Evolutionary conservation across 2,113 vertebrate species (phyloP).

Genomic region (Rhegmatorhina hoffmannsi): DNA sequence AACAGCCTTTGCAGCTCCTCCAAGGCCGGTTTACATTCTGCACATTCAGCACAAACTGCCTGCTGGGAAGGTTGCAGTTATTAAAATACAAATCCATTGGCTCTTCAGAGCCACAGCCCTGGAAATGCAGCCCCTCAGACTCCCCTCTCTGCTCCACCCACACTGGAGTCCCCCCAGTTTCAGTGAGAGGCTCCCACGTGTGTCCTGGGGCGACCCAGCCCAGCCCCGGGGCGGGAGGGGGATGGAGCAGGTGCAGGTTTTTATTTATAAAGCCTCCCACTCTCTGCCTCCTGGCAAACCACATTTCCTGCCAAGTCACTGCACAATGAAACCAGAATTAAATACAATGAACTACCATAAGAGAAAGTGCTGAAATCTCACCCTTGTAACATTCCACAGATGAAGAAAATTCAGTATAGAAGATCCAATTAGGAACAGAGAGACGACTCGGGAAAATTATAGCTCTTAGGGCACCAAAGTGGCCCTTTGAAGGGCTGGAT

Average conservation of each 20-base stretch:
- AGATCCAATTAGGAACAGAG: not conserved
- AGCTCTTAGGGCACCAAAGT: not conserved
- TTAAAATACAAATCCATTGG: not conserved
- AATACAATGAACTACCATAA: not conserved
- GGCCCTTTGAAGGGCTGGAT: not conserved
- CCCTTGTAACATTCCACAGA: not conserved
- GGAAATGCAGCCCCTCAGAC: not conserved
- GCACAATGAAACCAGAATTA: not conserved
- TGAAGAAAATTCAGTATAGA: not conserved
- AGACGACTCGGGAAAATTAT: not conserved
- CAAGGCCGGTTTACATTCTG: not conserved
- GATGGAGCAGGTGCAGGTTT: not conserved
- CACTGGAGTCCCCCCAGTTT: not conserved
- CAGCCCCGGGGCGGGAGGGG: not conserved
- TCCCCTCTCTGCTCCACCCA: not conserved
- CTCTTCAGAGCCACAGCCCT: not conserved
- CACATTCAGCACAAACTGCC: constrained; percentile 39
- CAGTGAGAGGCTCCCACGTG: not conserved
- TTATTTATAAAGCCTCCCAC: constrained; percentile 32
- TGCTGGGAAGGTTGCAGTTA: not conserved
- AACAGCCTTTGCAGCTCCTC: not conserved
- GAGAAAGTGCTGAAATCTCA: not conserved
- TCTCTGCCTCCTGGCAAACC: not conserved
- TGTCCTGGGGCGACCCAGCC: not conserved
- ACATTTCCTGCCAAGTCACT: not conserved